Evolutionary conservation across 1,140 invertebrate genomes (phyloP).

Genomic region (Drosophila tani): DNA sequence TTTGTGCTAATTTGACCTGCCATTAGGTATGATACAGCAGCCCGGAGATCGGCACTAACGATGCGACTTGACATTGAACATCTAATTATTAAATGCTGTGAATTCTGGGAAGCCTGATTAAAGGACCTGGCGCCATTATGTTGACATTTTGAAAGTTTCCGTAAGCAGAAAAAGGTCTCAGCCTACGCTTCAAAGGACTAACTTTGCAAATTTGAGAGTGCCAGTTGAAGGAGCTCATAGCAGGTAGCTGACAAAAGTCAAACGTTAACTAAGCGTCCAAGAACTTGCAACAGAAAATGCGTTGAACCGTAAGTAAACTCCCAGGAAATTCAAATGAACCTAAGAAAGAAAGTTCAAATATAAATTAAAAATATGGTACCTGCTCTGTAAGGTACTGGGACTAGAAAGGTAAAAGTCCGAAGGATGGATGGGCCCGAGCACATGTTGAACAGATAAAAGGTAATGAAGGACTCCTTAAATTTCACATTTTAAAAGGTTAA

Average conservation of each 20-base stretch:
- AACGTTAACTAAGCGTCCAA: constrained; percentile 82
- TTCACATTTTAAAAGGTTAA: neutral
- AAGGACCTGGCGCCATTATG: constrained; percentile 68
- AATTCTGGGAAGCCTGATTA: constrained; percentile 62
- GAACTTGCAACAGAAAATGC: constrained; percentile 79
- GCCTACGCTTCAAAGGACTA: constrained; percentile 52
- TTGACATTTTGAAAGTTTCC: constrained; percentile 78
- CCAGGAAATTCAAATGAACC: constrained; percentile 82
- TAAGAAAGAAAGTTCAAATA: constrained; percentile 47
- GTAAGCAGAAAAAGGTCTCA: constrained; percentile 22
- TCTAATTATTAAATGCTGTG: constrained; percentile 65
- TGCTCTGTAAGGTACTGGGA: constrained; percentile 45
- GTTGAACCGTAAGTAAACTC: constrained; percentile 75
- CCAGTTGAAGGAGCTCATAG: neutral
- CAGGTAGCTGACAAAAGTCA: constrained; percentile 69
- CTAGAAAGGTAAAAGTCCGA: constrained; percentile 68
- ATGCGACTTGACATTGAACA: constrained; percentile 64
- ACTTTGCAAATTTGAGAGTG: constrained; percentile 46
- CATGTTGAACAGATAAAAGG: constrained; percentile 12
- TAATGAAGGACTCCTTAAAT: constrained; percentile 11
- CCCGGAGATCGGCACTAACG: constrained; percentile 48
- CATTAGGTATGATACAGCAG: constrained; percentile 59
- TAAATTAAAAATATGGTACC: constrained; percentile 39
- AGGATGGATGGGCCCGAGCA: constrained; percentile 3
- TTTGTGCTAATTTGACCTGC: constrained; percentile 65